Evolutionary conservation across 2,113 vertebrate genomes (phyloP).

Genomic region (Hydrolagus affinis): DNA sequence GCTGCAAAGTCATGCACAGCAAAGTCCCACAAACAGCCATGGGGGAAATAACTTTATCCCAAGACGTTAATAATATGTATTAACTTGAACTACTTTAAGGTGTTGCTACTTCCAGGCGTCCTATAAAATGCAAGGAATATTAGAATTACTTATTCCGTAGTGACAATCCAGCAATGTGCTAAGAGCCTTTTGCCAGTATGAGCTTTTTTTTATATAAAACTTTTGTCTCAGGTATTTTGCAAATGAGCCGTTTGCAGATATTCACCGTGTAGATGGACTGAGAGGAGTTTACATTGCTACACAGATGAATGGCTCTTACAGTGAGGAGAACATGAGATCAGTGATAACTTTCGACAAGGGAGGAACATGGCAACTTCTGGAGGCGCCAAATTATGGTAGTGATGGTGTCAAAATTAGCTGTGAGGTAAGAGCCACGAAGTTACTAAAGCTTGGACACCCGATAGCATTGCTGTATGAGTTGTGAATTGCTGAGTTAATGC

Average conservation of each 20-base stretch:
- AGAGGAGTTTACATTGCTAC: conserved; percentile 88
- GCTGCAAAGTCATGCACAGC: no score
- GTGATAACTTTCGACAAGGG: conserved; percentile 98
- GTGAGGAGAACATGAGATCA: conserved; percentile 87
- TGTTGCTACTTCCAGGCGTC: no score
- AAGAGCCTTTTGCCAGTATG: not conserved
- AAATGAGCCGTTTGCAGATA: conserved; percentile 86
- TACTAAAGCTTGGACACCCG: no score
- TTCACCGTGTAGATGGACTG: conserved; percentile 86
- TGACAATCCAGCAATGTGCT: not conserved
- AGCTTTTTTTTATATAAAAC: not conserved
- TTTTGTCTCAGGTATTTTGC: conserved; percentile 73
- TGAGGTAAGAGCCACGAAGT: conserved; percentile 56
- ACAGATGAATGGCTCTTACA: conserved; percentile 77
- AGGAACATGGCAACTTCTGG: conserved; percentile 92
- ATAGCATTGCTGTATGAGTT: no score
- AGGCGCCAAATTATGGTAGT: conserved; percentile 69
- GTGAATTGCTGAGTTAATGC: no score
- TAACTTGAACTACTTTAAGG: no score
- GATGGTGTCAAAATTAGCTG: conserved; percentile 81
- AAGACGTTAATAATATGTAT: no score
- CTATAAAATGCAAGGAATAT: no score
- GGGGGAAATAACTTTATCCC: no score
- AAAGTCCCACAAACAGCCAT: no score
- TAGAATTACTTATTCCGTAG: no score